Conservation (phyloP, 2,888 invertebrate genomes). For the Parascotia fuliginaria region DNA sequence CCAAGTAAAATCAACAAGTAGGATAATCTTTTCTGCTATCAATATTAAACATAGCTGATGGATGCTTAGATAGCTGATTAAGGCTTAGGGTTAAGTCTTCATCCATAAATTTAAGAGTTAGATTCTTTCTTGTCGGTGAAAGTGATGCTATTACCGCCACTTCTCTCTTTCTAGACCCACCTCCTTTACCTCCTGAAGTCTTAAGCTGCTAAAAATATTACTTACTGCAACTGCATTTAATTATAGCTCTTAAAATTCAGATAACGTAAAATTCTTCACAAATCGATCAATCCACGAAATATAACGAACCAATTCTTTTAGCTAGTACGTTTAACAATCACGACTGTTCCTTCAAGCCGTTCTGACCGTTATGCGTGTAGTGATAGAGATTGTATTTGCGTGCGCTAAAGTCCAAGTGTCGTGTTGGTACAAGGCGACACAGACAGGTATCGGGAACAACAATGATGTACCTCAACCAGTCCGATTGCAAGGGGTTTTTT, state of each 20-base stretch:
- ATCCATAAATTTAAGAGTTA: too few relatives aligned
- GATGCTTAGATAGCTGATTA: too few relatives aligned
- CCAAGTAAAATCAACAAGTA: too few relatives aligned
- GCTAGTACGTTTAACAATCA: slow-evolving; percentile 38
- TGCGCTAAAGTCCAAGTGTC: slow-evolving; percentile 41
- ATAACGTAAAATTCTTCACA: slow-evolving; percentile 9
- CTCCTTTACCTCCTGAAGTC: too few relatives aligned
- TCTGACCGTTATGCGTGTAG: slow-evolving; percentile 10
- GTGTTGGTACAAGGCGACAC: slow-evolving; percentile 53
- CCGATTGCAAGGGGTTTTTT: slow-evolving; percentile 69
- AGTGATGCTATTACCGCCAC: too few relatives aligned
- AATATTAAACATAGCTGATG: too few relatives aligned
- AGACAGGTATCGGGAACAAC: slow-evolving; percentile 72
- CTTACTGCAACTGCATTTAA: neutral
- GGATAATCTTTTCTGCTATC: too few relatives aligned
- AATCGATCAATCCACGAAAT: slow-evolving; percentile 40
- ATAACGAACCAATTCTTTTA: slow-evolving; percentile 43
- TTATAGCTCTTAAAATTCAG: neutral
- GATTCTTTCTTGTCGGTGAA: too few relatives aligned
- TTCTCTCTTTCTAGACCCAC: too few relatives aligned
- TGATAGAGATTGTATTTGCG: slow-evolving; percentile 40
- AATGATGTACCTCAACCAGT: slow-evolving; percentile 77
- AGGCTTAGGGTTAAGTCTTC: too few relatives aligned
- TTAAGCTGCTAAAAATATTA: too few relatives aligned
- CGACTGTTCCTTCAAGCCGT: slow-evolving; percentile 17